These are phyloP conservation scores for Diarsia rubi DNA, from an alignment of 2,888 invertebrate species.

Conservation along the genomic window DNA sequence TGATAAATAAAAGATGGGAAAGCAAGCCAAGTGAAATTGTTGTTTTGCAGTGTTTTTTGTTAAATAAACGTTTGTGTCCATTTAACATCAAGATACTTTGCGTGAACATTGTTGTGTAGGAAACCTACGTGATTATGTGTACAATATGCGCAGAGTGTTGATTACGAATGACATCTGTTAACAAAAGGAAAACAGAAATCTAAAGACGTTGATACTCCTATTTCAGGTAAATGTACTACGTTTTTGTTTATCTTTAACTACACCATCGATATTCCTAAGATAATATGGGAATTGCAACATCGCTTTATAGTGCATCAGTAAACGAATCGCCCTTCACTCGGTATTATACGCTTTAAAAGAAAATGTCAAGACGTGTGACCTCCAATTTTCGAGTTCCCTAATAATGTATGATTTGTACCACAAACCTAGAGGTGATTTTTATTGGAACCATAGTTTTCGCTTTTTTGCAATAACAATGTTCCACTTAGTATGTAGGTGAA, in stretches of 20 bases:
- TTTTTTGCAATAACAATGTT: conserved; percentile 65
- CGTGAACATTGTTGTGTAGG: conserved; percentile 75
- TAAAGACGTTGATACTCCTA: conserved; percentile 65
- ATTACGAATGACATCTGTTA: conserved; percentile 89
- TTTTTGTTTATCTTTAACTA: conserved; percentile 14
- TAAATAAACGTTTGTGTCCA: conserved; percentile 70
- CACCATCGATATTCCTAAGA: conserved; percentile 28
- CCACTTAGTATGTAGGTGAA: conserved; percentile 80
- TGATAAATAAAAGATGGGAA: conserved; percentile 72
- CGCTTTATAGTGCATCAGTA: conserved; percentile 67
- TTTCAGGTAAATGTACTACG: conserved; percentile 76
- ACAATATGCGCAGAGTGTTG: conserved; percentile 89
- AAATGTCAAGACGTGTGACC: conserved; percentile 88
- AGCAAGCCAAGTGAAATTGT: conserved; percentile 73
- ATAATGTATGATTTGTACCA: conserved; percentile 61
- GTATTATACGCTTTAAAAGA: conserved; percentile 79
- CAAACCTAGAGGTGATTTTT: conserved; percentile 39
- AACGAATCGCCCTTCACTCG: conserved; percentile 81
- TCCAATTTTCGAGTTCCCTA: conserved; percentile 79
- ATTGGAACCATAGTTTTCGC: conserved; percentile 38
- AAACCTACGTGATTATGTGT: conserved; percentile 82
- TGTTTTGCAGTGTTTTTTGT: conserved; percentile 74
- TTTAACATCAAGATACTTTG: conserved; percentile 68
- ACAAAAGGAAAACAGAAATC: conserved; percentile 85
- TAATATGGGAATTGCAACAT: conserved; percentile 40